Conservation (phyloP, 2,888 invertebrate genomes). For the Molanna angustata region DNA sequence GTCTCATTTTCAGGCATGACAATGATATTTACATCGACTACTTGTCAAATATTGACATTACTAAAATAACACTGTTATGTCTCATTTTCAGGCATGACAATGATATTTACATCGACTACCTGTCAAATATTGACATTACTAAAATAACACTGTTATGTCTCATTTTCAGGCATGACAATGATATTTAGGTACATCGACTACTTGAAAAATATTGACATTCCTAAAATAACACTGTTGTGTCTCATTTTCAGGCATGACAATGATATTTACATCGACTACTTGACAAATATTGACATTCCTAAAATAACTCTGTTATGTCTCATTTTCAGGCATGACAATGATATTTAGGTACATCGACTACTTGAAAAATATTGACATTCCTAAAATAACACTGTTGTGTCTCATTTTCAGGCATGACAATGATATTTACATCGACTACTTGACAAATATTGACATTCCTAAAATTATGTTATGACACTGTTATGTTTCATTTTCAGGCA, state of each 20-base stretch:
- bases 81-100: too few relatives aligned
- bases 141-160: not conserved
- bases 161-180: not conserved
- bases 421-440: slow-evolving; percentile 38
- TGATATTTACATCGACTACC: too few relatives aligned
- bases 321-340: slow-evolving; percentile 38
- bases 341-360: slow-evolving; percentile 37
- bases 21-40: too few relatives aligned
- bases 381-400: slow-evolving; percentile 24
- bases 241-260: too few relatives aligned
- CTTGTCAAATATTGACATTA: too few relatives aligned
- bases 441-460: slow-evolving; percentile 37
- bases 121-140: not conserved
- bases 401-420: slow-evolving; percentile 37
- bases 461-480: too few relatives aligned
- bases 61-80: too few relatives aligned
- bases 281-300: not conserved
- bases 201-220: too few relatives aligned
- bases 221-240: too few relatives aligned
- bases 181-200: too few relatives aligned
- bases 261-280: too few relatives aligned
- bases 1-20: not conserved
- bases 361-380: slow-evolving; percentile 36
- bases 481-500: slow-evolving; percentile 34
- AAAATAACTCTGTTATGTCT: slow-evolving; percentile 16